Conservation (phyloP, 2,113 vertebrate species). For the Phoxinus phoxinus region DNA sequence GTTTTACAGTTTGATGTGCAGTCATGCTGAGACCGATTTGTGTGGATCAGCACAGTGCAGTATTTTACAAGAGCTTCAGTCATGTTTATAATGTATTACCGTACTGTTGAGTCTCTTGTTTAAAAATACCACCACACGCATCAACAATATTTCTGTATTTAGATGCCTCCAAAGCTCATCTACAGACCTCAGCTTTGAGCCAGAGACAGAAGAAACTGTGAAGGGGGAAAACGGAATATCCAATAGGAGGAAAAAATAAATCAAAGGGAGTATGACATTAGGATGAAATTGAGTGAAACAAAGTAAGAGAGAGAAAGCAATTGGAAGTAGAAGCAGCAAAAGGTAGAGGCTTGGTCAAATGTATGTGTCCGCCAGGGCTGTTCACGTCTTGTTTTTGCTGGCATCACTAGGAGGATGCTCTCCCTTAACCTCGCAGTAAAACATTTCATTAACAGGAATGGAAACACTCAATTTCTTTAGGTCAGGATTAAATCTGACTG, state of each 20-base stretch:
- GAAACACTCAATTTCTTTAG: background rate
- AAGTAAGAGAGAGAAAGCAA: background rate
- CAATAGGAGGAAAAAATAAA: background rate
- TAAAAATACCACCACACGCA: background rate
- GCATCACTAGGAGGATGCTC: background rate
- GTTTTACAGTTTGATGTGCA: background rate
- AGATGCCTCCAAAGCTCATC: background rate
- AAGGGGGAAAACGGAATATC: background rate
- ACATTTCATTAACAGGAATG: slow-evolving; percentile 3
- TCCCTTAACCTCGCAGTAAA: background rate
- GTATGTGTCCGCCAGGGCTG: background rate
- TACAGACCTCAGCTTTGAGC: slow-evolving; percentile 1
- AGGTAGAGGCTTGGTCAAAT: background rate
- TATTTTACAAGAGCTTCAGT: background rate
- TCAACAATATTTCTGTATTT: background rate
- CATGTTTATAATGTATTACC: background rate
- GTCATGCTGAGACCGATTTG: background rate
- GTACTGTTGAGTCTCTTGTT: too few species aligned
- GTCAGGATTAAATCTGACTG: background rate
- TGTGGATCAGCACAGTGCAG: background rate
- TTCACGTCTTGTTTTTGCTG: slow-evolving; percentile 8
- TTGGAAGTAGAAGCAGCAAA: background rate
- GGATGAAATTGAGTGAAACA: slow-evolving; percentile 16
- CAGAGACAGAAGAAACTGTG: background rate
- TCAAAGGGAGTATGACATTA: slow-evolving; percentile 1